phyloP scores from a whole-genome alignment of 2,797 vertebrate genomes.

The Odontamblyopus lacepedii region DNA sequence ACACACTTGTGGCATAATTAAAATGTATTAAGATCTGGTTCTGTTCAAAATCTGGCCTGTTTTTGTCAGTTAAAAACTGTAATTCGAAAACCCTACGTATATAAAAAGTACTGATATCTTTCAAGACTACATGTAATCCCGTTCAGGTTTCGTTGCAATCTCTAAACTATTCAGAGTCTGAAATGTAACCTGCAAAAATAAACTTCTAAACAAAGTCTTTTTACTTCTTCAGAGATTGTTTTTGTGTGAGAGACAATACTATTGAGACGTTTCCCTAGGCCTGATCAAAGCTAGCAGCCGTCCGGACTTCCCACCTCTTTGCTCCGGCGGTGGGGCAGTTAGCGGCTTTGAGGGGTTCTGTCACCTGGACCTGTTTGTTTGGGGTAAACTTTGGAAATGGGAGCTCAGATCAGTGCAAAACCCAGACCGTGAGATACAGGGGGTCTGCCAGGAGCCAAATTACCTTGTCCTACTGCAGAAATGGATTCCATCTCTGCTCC shows the following conservation, averaged over 20 bases:
- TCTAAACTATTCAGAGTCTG: conserved; percentile 11
- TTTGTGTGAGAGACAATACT: not conserved
- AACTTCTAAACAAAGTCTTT: conserved; percentile 30
- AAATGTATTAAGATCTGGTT: too few relatives aligned
- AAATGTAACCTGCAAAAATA: conserved; percentile 43
- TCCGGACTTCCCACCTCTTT: conserved; percentile 24
- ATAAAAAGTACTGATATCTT: not conserved
- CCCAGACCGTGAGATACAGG: conserved; percentile 53
- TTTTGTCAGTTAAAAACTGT: too few relatives aligned
- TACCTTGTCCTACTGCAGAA: conserved; percentile 64
- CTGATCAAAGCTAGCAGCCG: conserved; percentile 26
- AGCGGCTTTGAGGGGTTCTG: conserved; percentile 27
- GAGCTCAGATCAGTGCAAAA: conserved; percentile 43
- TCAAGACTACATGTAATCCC: not conserved
- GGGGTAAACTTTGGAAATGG: conserved; percentile 61
- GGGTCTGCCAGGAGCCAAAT: conserved; percentile 60
- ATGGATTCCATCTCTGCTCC: conserved; percentile 66
- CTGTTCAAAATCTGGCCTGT: too few relatives aligned
- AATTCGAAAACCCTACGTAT: too few relatives aligned
- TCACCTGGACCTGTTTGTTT: conserved; percentile 52
- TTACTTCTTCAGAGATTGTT: conserved; percentile 10
- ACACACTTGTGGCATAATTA: too few relatives aligned
- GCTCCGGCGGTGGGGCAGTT: conserved; percentile 34
- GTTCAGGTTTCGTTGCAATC: conserved; percentile 31
- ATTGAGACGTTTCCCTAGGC: conserved; percentile 27